phyloP scores from a whole-genome alignment of 2,888 invertebrate genomes.

The Piscicola geometra region DNA sequence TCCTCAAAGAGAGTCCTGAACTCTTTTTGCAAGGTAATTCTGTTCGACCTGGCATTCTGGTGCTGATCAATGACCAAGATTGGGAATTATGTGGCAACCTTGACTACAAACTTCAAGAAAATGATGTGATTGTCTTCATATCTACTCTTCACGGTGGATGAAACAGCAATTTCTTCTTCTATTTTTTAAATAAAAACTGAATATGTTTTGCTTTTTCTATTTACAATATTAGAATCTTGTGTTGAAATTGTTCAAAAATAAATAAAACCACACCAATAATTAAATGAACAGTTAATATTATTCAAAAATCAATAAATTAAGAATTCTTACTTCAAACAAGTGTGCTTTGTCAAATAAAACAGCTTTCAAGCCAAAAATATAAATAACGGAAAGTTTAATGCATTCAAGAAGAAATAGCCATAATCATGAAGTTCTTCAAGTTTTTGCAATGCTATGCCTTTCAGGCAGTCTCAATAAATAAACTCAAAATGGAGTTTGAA shows the following conservation, averaged over 20 bases:
- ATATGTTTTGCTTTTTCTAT: neutral
- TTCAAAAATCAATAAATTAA: no score
- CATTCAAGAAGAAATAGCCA: no score
- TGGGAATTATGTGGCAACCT: slow-evolving; percentile 74
- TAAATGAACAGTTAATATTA: neutral
- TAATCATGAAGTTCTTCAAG: no score
- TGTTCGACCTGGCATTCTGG: slow-evolving; percentile 81
- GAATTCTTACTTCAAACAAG: no score
- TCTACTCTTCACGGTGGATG: slow-evolving; percentile 60
- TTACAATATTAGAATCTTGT: slow-evolving; percentile 1
- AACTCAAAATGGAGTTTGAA: no score
- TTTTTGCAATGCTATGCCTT: no score
- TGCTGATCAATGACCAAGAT: slow-evolving; percentile 87
- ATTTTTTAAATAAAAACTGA: neutral
- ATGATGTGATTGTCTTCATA: slow-evolving; percentile 58
- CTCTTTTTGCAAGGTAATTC: slow-evolving; percentile 57
- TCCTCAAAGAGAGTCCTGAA: slow-evolving; percentile 78
- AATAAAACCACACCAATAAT: slow-evolving; percentile 6
- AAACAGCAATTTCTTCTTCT: slow-evolving; percentile 4
- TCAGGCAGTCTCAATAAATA: no score
- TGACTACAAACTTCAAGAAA: slow-evolving; percentile 55
- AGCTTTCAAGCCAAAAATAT: no score
- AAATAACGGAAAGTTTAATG: no score
- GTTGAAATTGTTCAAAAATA: neutral
- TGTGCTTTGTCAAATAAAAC: no score